Evolutionary conservation across 2,888 invertebrate species (phyloP).

Genomic region (Pachycephus smyrnensis): DNA sequence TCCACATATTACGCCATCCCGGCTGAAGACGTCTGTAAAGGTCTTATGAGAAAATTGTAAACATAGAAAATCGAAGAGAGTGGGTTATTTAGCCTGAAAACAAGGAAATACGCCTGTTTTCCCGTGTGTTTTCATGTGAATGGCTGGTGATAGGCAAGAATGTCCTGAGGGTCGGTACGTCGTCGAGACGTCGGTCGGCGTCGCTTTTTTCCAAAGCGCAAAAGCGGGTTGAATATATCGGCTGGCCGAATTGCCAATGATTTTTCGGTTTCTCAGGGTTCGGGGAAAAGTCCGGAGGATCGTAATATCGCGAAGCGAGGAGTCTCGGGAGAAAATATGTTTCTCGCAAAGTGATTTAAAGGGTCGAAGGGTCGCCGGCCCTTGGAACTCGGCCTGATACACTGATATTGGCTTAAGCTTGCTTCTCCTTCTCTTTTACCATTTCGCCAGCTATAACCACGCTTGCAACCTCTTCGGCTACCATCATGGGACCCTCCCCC

Average conservation of each 20-base stretch:
- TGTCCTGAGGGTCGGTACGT: not conserved
- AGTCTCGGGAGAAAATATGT: constrained; percentile 5
- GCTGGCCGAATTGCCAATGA: not conserved
- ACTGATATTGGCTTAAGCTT: constrained; percentile 22
- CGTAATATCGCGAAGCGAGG: not conserved
- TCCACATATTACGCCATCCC: not conserved
- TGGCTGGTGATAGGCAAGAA: not conserved
- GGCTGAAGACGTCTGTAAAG: not conserved
- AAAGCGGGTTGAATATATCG: not conserved
- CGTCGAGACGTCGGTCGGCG: not conserved
- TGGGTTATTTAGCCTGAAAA: not conserved
- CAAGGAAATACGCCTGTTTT: not conserved
- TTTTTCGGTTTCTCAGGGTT: not conserved
- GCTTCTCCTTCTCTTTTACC: constrained; percentile 14
- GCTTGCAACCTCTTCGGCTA: not conserved
- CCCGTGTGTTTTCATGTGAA: not conserved
- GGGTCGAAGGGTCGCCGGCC: constrained; percentile 17
- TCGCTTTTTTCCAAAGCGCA: not conserved
- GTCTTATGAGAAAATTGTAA: not conserved
- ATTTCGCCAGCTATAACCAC: constrained; percentile 12
- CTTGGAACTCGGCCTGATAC: constrained; percentile 21
- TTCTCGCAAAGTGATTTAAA: constrained; percentile 22
- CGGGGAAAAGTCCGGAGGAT: not conserved
- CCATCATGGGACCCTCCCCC: not conserved
- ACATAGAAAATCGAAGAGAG: not conserved